Evolutionary conservation across 2,888 invertebrate species (phyloP).

Genomic region (Cetonia aurata): DNA sequence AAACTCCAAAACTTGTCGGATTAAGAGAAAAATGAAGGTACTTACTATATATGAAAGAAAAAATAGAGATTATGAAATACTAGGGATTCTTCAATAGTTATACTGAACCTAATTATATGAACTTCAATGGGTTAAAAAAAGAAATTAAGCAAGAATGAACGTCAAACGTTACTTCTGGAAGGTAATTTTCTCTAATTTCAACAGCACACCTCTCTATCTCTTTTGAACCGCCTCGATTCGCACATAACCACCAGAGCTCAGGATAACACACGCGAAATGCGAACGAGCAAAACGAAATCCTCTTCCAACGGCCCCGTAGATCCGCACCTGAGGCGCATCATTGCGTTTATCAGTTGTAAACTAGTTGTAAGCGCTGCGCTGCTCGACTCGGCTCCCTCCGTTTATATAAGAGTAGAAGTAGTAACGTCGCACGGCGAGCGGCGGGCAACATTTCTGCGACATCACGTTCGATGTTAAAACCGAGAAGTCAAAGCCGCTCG

Average conservation of each 20-base stretch:
- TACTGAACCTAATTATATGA: too few species aligned
- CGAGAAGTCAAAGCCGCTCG: conserved; percentile 32
- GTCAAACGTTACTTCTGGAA: too few species aligned
- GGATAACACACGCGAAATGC: conserved; percentile 1
- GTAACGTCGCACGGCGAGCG: conserved; percentile 56
- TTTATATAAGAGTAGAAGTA: conserved; percentile 6
- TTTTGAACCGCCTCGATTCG: background rate
- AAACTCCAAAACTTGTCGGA: too few species aligned
- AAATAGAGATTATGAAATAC: too few species aligned
- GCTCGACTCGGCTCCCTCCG: conserved; percentile 3
- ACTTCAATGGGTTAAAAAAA: too few species aligned
- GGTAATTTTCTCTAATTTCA: too few species aligned
- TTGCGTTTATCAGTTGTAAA: conserved; percentile 56
- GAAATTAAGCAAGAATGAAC: too few species aligned
- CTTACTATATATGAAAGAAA: too few species aligned
- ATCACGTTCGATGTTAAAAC: conserved; percentile 58
- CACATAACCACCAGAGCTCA: background rate
- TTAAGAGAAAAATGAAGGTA: too few species aligned
- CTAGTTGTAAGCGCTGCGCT: conserved; percentile 55
- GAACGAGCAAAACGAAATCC: conserved; percentile 43
- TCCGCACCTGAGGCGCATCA: conserved; percentile 44
- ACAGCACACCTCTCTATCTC: background rate
- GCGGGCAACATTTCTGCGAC: conserved; percentile 56
- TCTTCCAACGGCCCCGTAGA: conserved; percentile 35
- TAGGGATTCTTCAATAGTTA: too few species aligned